Evolutionary conservation across 2,888 invertebrate genomes (phyloP), one percentile per base, ranked within the genome.

Genomic region (Aradus depressus): DNA sequence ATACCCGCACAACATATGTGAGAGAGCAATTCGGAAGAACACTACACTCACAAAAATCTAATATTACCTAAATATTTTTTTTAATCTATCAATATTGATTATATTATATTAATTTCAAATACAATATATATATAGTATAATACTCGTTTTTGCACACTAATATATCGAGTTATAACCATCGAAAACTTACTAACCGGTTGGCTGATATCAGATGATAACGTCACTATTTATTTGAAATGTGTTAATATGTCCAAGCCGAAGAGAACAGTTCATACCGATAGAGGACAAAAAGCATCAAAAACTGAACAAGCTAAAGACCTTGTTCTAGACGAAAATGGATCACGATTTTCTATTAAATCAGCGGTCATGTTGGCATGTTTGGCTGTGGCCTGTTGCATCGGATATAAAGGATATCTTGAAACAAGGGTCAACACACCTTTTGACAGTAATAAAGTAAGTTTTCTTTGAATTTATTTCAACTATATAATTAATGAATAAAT

Each of bases 391-490:
- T 75, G 78, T 1, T 81, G 80, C 64, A 79, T 85, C 59, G 81
- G 84, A 44, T 84, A 82, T 60, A 69, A 83, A 62, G 90, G 90
- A 2, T 91, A 90, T 64, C 67, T 89, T 55, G 89, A 90, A 70
- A 90, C 89, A 0, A 73, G 89, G 59, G 87, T 92, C 0, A 89
- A 88, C 65, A 90, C 90, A 1, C 89, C 88, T 0, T 81, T 82
- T 58, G 80, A 82, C 62, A 78, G 79, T 59, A 78, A 81, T 58
- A 88, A 85, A 74, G 84, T 83, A 67, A 51, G 56, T 51, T 10
- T 19, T 1, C 2, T 21, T 8, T 32, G 3, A 21, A 19, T 4
- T 6, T 4, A 1, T 21, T 14, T 23, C 23, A 16, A 1, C 3
- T 5, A 16, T 47, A 6, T 12, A 25, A 8, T 8, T 25, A 19